Conservation (phyloP, 2,113 vertebrate genomes). For the Ondatra zibethicus region DNA sequence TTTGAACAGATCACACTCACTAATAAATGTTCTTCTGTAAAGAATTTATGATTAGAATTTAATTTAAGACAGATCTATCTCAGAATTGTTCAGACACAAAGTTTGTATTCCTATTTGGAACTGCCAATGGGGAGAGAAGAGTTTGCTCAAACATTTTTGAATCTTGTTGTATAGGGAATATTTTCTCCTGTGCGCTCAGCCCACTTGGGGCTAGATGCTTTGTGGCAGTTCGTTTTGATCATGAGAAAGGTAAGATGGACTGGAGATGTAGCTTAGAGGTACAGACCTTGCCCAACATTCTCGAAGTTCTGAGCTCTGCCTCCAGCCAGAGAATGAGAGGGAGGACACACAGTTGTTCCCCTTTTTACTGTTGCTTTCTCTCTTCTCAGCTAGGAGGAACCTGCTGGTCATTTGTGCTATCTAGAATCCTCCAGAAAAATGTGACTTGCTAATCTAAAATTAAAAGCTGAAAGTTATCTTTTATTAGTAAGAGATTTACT, state of each 20-base stretch:
- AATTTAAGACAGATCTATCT: constrained; percentile 23
- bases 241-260: not conserved
- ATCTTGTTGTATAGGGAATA: not conserved
- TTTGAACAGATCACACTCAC: not conserved
- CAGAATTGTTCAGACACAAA: constrained; percentile 29
- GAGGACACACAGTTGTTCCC: not conserved
- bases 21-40: constrained; percentile 1
- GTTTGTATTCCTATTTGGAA: not conserved
- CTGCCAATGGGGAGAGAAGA: not conserved
- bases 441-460: constrained; percentile 3
- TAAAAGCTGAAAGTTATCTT: constrained; percentile 12
- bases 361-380: not conserved
- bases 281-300: not conserved
- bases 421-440: not conserved
- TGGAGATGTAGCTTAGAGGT: too few species aligned
- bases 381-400: constrained; percentile 16
- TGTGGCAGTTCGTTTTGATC: not conserved
- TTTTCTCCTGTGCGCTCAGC: not conserved
- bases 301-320: not conserved
- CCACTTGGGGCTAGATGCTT: not conserved
- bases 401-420: not conserved
- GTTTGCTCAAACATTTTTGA: not conserved
- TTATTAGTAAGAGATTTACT: not conserved
- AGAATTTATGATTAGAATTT: not conserved
- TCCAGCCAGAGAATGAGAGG: not conserved